phyloP scores from a whole-genome alignment of 92 coral and sea anemone genomes.

The Bergia sp. region DNA sequence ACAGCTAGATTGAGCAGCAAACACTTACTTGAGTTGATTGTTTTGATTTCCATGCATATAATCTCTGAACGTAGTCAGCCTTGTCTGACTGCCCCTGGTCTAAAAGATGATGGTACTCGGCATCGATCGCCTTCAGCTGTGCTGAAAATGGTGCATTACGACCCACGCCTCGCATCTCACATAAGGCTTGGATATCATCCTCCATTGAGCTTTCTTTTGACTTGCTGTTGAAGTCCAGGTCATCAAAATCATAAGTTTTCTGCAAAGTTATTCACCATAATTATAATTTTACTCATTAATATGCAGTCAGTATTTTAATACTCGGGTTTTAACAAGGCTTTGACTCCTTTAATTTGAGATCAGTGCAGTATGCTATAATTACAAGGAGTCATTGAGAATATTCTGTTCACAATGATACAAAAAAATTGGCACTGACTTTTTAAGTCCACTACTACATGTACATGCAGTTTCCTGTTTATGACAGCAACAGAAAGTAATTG shows the following conservation, averaged over 20 bases:
- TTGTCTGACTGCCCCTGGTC: constrained; percentile 93
- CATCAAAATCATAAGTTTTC: constrained; percentile 73
- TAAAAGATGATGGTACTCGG: constrained; percentile 89
- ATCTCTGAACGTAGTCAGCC: constrained; percentile 93
- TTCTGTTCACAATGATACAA: no score
- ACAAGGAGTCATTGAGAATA: no score
- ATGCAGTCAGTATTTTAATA: no score
- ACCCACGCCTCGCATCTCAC: constrained; percentile 93
- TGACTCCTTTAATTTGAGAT: no score
- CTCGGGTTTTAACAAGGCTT: no score
- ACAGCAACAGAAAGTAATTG: no score
- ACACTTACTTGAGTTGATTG: constrained; percentile 80
- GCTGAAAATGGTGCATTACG: constrained; percentile 81
- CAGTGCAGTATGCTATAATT: no score
- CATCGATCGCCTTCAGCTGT: constrained; percentile 94
- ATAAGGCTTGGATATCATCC: constrained; percentile 94
- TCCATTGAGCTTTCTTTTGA: constrained; percentile 94
- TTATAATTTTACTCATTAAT: background rate
- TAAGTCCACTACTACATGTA: no score
- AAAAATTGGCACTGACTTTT: no score
- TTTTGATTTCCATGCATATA: constrained; percentile 93
- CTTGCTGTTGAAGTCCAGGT: constrained; percentile 85
- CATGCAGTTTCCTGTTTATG: no score
- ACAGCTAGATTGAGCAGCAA: background rate
- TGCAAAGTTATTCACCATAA: constrained; percentile 18